Evolutionary conservation across 2,113 vertebrate species (phyloP).

Genomic region (Barnardius zonarius): DNA sequence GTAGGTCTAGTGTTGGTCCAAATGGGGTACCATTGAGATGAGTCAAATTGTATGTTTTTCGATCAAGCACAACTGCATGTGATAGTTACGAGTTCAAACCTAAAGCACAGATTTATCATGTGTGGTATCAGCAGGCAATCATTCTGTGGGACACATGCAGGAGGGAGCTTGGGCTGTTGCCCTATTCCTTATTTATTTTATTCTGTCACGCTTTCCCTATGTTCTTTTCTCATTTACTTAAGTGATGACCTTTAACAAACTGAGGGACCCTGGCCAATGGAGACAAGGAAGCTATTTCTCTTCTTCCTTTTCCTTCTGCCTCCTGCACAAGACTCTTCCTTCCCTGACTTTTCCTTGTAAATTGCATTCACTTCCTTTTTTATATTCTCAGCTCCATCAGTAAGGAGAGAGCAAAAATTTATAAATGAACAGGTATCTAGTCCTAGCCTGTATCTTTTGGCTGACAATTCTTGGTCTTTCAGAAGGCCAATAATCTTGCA

Average conservation of each 20-base stretch:
- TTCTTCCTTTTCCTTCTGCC: background rate
- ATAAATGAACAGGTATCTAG: background rate
- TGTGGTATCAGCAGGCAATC: background rate
- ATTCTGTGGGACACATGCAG: background rate
- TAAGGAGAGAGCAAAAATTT: background rate
- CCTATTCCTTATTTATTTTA: background rate
- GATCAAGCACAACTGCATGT: rapidly evolving
- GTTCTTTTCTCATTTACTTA: background rate
- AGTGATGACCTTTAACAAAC: background rate
- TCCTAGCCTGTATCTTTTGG: background rate
- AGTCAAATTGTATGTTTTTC: background rate
- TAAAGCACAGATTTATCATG: background rate
- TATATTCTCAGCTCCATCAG: background rate
- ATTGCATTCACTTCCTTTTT: background rate
- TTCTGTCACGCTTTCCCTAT: background rate
- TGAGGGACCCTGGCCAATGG: background rate
- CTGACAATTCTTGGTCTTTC: background rate
- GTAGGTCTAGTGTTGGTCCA: background rate
- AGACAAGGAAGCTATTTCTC: background rate
- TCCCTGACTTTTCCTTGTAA: background rate
- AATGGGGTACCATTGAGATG: background rate
- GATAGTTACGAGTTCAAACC: background rate
- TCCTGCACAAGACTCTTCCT: background rate
- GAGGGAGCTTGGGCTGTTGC: background rate
- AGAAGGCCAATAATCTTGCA: background rate